phyloP scores from a whole-genome alignment of 2,797 vertebrate species.

The Novumbra hubbsi region DNA sequence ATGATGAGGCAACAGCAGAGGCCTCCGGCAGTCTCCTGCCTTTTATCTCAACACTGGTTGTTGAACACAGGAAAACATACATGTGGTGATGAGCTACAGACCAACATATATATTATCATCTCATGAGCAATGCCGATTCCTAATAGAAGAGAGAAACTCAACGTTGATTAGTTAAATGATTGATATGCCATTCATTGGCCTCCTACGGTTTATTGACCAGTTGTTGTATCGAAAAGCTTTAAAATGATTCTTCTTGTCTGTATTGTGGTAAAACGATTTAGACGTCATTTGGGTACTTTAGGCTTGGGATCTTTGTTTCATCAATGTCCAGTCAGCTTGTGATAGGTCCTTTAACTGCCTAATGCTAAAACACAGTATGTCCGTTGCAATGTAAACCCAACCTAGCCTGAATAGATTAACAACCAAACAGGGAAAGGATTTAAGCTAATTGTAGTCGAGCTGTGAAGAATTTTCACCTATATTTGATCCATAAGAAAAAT shows the following conservation, averaged over 20 bases:
- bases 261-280: too few relatives aligned
- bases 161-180: neutral
- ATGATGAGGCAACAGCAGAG: constrained; percentile 53
- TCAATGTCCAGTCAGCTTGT: neutral
- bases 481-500: too few relatives aligned
- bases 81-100: neutral
- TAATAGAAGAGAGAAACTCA: neutral
- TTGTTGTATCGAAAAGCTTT: neutral
- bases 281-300: too few relatives aligned
- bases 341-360: neutral
- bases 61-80: neutral
- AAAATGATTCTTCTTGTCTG: too few relatives aligned
- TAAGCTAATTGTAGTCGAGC: constrained; percentile 57
- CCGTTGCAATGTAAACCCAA: constrained; percentile 43
- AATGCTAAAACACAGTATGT: constrained; percentile 11
- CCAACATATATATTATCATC: neutral
- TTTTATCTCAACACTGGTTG: neutral
- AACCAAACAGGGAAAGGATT: constrained; percentile 48
- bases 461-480: too few relatives aligned
- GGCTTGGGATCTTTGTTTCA: too few relatives aligned
- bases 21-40: neutral
- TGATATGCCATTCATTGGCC: neutral
- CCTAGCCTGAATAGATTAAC: constrained; percentile 43
- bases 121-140: neutral
- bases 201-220: neutral